Conservation (phyloP, 2,113 vertebrate genomes). For the Chaetodon auriga region DNA sequence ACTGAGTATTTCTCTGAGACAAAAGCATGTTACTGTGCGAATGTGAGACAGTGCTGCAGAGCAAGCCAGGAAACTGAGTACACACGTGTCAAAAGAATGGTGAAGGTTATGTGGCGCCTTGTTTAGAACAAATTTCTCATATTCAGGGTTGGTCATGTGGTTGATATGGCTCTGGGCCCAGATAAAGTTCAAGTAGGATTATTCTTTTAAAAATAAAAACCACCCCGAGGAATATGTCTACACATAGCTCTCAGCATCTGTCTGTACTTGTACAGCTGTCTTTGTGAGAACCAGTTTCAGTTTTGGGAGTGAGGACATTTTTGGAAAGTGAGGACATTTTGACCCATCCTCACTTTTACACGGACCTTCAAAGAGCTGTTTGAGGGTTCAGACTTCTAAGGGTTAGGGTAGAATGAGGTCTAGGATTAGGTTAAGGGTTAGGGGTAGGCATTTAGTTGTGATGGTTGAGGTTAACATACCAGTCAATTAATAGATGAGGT, state of each 20-base stretch:
- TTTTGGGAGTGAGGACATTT: too few species aligned
- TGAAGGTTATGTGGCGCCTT: not conserved
- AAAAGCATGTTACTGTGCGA: not conserved
- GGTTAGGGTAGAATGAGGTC: too few species aligned
- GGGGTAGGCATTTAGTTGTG: too few species aligned
- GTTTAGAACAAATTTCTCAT: slow-evolving; percentile 12
- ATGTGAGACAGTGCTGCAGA: not conserved
- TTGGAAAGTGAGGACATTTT: too few species aligned
- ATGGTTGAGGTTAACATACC: not conserved
- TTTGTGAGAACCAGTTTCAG: too few species aligned
- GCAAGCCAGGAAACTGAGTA: not conserved
- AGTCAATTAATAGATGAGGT: slow-evolving; percentile 25
- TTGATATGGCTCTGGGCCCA: not conserved
- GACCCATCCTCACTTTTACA: too few species aligned
- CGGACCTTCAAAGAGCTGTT: too few species aligned
- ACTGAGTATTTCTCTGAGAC: not conserved
- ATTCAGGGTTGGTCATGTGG: not conserved
- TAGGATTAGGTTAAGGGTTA: too few species aligned
- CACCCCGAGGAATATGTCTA: not conserved
- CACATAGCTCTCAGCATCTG: not conserved
- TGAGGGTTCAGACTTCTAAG: too few species aligned
- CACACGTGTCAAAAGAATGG: not conserved
- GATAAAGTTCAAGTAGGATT: slow-evolving; percentile 4
- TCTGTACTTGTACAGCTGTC: not conserved
- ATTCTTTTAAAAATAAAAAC: slow-evolving; percentile 6